Conservation (phyloP, 2,113 vertebrate genomes). For the Sinocyclocheilus rhinocerous region DNA sequence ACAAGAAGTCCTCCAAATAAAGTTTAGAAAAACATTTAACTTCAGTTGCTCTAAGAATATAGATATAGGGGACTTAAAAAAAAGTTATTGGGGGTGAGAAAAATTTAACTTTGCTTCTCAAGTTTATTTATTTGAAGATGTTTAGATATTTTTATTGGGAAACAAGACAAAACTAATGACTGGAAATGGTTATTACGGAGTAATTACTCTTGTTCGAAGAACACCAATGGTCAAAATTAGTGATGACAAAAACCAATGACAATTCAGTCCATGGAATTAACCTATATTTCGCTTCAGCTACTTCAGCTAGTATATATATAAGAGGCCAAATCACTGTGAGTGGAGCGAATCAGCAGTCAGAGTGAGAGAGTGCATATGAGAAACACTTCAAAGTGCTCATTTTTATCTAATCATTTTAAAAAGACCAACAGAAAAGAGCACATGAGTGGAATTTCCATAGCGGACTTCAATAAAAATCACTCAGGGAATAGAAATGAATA, state of each 20-base stretch:
- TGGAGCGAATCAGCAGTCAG: slow-evolving; percentile 36
- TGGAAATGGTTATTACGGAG: neutral
- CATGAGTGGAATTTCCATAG: slow-evolving; percentile 5
- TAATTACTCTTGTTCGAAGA: neutral
- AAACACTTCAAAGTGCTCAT: slow-evolving; percentile 54
- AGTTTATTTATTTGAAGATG: neutral
- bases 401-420: slow-evolving; percentile 47
- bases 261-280: neutral
- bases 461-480: neutral
- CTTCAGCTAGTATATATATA: neutral
- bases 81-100: too few relatives aligned
- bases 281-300: slow-evolving; percentile 6
- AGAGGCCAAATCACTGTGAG: slow-evolving; percentile 12
- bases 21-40: neutral
- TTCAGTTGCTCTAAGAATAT: neutral
- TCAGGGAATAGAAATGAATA: neutral
- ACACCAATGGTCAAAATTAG: neutral
- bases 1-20: too few relatives aligned
- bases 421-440: slow-evolving; percentile 14
- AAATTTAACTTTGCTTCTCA: neutral
- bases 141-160: neutral
- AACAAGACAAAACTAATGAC: too few relatives aligned
- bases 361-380: slow-evolving; percentile 32
- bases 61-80: neutral
- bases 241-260: neutral